Percentiles rank a stretch among this genome's conserved stretches.
phyloP scores from a whole-genome alignment of 2,113 vertebrate species.

The Scytalopus superciliaris region DNA sequence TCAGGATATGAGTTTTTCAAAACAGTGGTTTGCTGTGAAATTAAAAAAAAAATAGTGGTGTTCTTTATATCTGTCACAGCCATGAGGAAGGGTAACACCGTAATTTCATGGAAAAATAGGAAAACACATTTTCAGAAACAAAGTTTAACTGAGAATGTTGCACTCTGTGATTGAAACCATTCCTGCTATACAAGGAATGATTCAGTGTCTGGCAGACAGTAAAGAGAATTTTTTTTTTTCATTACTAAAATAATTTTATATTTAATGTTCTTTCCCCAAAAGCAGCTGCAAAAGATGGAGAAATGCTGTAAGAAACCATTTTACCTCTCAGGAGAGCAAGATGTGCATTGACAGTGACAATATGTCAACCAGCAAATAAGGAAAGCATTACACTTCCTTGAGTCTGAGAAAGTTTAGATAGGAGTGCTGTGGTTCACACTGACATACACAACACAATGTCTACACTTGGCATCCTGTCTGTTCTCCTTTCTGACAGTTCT shows the following conservation, averaged over 20 bases:
- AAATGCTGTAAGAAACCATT: background rate
- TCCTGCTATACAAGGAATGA: background rate
- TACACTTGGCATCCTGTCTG: background rate
- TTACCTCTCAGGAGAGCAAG: background rate
- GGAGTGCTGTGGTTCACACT: background rate
- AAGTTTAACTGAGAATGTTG: background rate
- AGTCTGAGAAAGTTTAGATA: background rate
- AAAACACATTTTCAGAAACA: background rate
- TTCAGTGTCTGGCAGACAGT: background rate
- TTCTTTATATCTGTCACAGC: background rate
- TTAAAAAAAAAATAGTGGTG: too few species aligned
- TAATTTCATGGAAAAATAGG: background rate
- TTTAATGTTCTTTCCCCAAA: background rate
- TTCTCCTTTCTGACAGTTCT: background rate
- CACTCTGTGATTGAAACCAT: background rate
- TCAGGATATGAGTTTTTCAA: background rate
- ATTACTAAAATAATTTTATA: background rate
- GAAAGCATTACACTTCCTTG: background rate
- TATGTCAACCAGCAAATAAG: background rate
- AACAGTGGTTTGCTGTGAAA: background rate
- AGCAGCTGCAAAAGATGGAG: background rate
- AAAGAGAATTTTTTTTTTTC: background rate
- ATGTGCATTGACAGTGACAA: background rate
- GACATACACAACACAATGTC: background rate
- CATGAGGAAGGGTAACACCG: background rate